Percentiles rank a stretch among this genome's conserved stretches.
Evolutionary conservation across 1,140 invertebrate species (phyloP).

Genomic region (Olivierus martensii): DNA sequence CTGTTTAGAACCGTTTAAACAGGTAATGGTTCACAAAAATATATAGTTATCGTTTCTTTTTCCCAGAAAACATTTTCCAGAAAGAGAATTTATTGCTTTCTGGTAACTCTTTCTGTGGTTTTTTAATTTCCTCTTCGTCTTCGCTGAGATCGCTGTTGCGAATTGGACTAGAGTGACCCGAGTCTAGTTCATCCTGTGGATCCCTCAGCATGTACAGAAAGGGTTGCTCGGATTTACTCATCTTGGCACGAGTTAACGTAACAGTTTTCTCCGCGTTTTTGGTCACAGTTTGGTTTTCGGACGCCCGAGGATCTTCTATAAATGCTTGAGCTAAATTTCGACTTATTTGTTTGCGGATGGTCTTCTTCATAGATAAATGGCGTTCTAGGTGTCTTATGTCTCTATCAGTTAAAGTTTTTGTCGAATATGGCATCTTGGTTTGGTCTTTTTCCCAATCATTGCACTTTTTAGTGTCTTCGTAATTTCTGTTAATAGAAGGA

Average conservation of each 20-base stretch:
- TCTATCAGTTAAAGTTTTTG: constrained; percentile 44
- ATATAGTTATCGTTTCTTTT: too few species aligned
- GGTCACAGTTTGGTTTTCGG: constrained; percentile 40
- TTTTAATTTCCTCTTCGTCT: background rate
- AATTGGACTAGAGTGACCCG: constrained; percentile 12
- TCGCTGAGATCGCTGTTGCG: constrained; percentile 4
- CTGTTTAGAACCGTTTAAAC: too few species aligned
- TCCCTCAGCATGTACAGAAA: constrained; percentile 51
- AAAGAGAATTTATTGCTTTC: too few species aligned
- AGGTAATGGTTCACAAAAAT: too few species aligned
- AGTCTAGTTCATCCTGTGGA: constrained; percentile 12
- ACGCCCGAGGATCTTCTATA: constrained; percentile 55
- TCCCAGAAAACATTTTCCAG: too few species aligned
- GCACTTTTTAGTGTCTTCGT: constrained; percentile 4
- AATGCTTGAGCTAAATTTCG: constrained; percentile 54
- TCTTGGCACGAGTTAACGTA: constrained; percentile 28
- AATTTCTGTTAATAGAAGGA: background rate
- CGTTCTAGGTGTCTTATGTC: constrained; percentile 61
- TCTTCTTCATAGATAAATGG: constrained; percentile 74
- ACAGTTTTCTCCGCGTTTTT: constrained; percentile 29
- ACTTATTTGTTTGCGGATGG: constrained; percentile 71
- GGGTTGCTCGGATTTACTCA: constrained; percentile 43
- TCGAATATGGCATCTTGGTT: constrained; percentile 34
- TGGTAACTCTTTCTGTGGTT: background rate
- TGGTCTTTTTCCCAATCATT: background rate